Evolutionary conservation across 2,888 invertebrate genomes (phyloP).

Genomic region (Pammene fasciana): DNA sequence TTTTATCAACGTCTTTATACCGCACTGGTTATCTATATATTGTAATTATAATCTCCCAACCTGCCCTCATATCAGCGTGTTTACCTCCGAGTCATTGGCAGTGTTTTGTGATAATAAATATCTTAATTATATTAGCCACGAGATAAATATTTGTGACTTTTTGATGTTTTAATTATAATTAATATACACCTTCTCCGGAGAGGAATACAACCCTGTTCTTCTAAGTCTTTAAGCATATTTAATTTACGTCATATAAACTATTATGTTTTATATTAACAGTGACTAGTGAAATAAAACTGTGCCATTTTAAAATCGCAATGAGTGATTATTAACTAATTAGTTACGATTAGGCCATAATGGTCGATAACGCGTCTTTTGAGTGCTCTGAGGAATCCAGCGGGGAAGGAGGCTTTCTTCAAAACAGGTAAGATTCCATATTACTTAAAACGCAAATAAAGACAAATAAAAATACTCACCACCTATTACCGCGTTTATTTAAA

Average conservation of each 20-base stretch:
- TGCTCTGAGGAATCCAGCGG: constrained; percentile 75
- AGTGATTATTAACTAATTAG: background rate
- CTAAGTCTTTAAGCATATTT: background rate
- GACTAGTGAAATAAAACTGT: background rate
- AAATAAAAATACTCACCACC: too few relatives aligned
- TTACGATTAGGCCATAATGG: constrained; percentile 58
- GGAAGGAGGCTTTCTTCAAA: constrained; percentile 54
- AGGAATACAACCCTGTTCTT: background rate
- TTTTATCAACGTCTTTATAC: background rate
- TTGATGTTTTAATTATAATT: background rate
- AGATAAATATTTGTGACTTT: background rate
- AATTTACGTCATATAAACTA: background rate
- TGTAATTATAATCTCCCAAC: background rate
- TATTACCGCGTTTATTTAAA: too few relatives aligned
- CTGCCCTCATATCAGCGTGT: background rate
- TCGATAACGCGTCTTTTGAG: constrained; percentile 77
- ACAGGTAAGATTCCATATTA: constrained; percentile 58
- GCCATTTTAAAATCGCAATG: background rate
- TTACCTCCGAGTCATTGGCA: background rate
- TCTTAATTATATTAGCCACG: background rate
- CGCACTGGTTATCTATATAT: background rate
- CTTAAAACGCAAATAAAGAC: too few relatives aligned
- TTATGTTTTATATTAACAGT: background rate
- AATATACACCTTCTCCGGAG: constrained; percentile 10
- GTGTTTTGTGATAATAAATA: background rate